Base-by-base conservation (phyloP, 2,113 vertebrate species). In the Platycercus adscitus region DNA sequence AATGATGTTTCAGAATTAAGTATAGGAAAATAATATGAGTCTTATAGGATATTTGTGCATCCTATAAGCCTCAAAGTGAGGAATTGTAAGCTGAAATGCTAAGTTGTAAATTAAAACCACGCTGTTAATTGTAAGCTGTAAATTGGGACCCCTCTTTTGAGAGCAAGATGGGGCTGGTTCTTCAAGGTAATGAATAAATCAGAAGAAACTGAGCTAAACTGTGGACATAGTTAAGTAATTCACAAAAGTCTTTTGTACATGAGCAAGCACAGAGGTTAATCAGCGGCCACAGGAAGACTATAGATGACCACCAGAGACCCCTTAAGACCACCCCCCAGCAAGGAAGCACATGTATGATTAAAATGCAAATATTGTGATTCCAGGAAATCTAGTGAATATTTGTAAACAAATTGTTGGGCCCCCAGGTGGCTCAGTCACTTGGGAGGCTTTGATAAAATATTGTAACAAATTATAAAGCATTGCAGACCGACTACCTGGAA, bases 301-400 rank as follows among this genome's bases (percentile, higher is more conserved):
- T 23, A 1, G 0, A 14, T 5, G 2, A 21, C 55, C 9, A 14
- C 55, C 55, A n/a, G 31, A n/a, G 55, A n/a, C 55, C 33, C 33
- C 2, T 58, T 14, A n/a, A 58, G 55, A 58, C 33, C 55, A 58
- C 33, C 55, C 14, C 55, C 13, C 4, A 58, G 55, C 20, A n/a
- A n/a, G 20, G 55, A n/a, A 58, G 33, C 2, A 4, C 4, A 1
- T n/a, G 13, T 58, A 33, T 58, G 55, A 58, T n/a, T 58, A n/a
- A 58, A 58, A 56, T n/a, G 13, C 55, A 56, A 58, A 58, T 58
- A 58, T 14, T n/a, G 33, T 58, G 10, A 58, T n/a, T 58, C 55
- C 33, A 58, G 33, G 33, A 58, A 56, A 58, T 58, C 33, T 58
- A n/a, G 20, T 9, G 33, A 58, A 56, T 56, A n/a, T 56, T 23